Conservation (phyloP, 1,140 invertebrate species). For the Zaprionus lachaisei region DNA sequence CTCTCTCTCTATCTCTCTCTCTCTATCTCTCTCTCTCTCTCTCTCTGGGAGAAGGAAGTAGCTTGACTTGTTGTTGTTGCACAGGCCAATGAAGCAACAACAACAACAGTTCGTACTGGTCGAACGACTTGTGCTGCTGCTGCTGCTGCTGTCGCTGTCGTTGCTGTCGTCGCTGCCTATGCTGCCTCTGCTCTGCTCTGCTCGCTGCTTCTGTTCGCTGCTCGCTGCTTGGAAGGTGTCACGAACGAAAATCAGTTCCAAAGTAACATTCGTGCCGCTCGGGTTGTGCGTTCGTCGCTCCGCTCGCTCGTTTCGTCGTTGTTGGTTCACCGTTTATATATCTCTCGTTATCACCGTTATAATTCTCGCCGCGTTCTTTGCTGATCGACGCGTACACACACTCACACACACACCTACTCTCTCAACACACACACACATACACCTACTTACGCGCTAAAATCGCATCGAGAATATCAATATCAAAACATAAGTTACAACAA, state of each 20-base stretch:
- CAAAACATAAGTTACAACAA: conserved; percentile 36
- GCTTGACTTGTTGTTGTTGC: conserved; percentile 36
- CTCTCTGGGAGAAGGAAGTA: conserved; percentile 39
- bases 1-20: conserved; percentile 21
- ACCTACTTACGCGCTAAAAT: conserved; percentile 6
- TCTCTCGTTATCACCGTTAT: conserved; percentile 42
- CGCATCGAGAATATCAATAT: not conserved
- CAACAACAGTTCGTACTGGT: conserved; percentile 60
- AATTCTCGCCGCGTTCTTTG: conserved; percentile 42
- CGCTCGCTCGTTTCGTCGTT: conserved; percentile 56
- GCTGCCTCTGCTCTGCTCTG: conserved; percentile 15
- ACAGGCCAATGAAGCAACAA: conserved; percentile 15
- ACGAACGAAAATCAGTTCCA: conserved; percentile 72
- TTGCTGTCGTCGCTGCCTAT: conserved; percentile 29
- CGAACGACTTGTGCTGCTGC: conserved; percentile 66
- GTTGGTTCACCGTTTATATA: conserved; percentile 39
- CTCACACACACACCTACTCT: no score
- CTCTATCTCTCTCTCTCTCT: conserved; percentile 14
- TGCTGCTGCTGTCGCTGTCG: conserved; percentile 26
- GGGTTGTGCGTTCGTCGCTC: conserved; percentile 68
- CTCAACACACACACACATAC: not conserved
- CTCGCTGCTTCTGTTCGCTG: conserved; percentile 36
- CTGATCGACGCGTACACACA: conserved; percentile 37
- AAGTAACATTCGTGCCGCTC: conserved; percentile 77
- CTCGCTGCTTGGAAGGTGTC: conserved; percentile 58